Conservation (phyloP, 1,140 invertebrate species). For the Episyrphus balteatus region DNA sequence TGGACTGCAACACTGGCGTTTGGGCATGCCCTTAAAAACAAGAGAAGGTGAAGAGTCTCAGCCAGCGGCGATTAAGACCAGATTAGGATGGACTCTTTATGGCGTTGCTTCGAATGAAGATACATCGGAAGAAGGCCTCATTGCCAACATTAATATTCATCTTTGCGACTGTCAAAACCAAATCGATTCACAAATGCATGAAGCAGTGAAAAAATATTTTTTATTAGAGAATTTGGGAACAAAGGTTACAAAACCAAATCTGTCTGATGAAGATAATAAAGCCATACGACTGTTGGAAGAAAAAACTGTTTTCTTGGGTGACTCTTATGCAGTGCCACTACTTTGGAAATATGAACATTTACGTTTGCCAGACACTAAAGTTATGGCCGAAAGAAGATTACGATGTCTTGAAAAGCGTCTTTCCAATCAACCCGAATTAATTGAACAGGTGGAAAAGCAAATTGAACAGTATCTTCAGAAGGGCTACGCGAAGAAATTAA, state of each 20-base stretch:
- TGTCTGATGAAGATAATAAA: not conserved
- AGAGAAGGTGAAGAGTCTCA: not conserved
- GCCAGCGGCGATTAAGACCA: not conserved
- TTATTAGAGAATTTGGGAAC: not conserved
- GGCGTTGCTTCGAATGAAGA: not conserved
- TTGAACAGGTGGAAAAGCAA: not conserved
- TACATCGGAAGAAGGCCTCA: not conserved
- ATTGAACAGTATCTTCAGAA: not conserved
- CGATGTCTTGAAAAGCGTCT: not conserved
- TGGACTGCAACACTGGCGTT: not conserved
- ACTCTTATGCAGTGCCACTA: too few species aligned
- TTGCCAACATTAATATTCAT: not conserved
- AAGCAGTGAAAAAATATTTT: not conserved
- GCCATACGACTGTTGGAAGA: not conserved
- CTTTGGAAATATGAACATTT: too few species aligned
- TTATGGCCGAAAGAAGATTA: not conserved
- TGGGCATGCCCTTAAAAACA: not conserved
- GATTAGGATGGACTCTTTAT: not conserved
- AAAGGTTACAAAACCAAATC: not conserved
- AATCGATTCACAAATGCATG: not conserved
- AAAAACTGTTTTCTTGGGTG: too few species aligned
- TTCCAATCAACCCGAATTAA: not conserved
- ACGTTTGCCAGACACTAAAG: not conserved
- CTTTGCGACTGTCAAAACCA: not conserved
- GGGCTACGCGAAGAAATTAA: not conserved